Evolutionary conservation across 2,797 vertebrate genomes (phyloP).

Genomic region (Pantherophis vulpinus): DNA sequence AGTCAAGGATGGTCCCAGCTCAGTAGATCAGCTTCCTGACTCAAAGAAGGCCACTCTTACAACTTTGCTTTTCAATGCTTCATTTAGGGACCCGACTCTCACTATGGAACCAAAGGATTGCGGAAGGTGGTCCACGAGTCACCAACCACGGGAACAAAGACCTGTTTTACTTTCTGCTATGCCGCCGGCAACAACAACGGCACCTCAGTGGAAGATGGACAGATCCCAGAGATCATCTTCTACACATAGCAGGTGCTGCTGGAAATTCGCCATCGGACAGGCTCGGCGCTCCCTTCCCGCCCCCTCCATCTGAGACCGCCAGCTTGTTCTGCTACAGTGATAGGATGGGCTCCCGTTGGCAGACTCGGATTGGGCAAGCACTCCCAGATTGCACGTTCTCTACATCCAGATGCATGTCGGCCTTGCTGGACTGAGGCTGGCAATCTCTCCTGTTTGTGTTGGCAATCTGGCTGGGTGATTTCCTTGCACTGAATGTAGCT

Average conservation of each 20-base stretch:
- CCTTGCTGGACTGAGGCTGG: constrained; percentile 42
- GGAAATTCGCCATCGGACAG: neutral
- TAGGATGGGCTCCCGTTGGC: constrained; percentile 55
- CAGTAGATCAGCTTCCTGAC: neutral
- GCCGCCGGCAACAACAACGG: constrained; percentile 98
- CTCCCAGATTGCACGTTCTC: constrained; percentile 38
- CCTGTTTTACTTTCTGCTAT: constrained; percentile 95
- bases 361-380: constrained; percentile 19
- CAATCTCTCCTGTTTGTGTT: constrained; percentile 32
- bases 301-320: constrained; percentile 31
- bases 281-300: neutral
- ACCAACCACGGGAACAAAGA: constrained; percentile 87
- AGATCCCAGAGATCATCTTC: constrained; percentile 98
- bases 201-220: constrained; percentile 96
- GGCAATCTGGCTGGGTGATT: constrained; percentile 36
- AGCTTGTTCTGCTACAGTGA: constrained; percentile 49
- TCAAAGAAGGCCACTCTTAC: neutral
- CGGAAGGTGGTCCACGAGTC: constrained; percentile 95
- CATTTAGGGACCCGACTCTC: constrained; percentile 90
- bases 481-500: constrained; percentile 59
- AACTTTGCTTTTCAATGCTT: neutral
- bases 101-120: constrained; percentile 97
- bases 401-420: constrained; percentile 37
- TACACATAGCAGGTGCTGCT: constrained; percentile 79
- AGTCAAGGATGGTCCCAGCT: neutral